Percentiles rank a stretch among this genome's conserved stretches.
phyloP scores from a whole-genome alignment of 2,888 invertebrate species.

The Dugesia japonica region DNA sequence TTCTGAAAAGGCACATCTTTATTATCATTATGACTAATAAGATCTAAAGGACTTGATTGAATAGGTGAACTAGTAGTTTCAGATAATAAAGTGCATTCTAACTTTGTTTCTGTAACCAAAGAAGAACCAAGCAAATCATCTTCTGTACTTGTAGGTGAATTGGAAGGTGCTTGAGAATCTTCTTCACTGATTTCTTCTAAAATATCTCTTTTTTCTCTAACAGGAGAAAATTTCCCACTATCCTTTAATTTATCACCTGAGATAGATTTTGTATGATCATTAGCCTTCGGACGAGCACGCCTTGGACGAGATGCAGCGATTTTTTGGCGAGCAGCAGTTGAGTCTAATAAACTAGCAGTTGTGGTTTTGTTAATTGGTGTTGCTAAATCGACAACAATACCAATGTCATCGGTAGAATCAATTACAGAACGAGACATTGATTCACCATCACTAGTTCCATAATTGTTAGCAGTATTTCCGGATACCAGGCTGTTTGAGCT shows the following conservation, averaged over 20 bases:
- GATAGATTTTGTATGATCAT: not conserved
- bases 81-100: not conserved
- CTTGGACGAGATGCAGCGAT: not conserved
- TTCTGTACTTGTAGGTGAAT: not conserved
- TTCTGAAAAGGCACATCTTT: not conserved
- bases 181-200: not conserved
- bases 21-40: not conserved
- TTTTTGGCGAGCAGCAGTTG: not conserved
- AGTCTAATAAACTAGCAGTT: not conserved
- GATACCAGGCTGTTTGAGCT: not conserved
- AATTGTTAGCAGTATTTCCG: not conserved
- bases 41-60: not conserved
- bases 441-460: not conserved
- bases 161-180: not conserved
- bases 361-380: not conserved
- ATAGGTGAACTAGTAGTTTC: not conserved
- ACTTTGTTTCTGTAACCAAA: not conserved
- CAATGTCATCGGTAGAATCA: slow-evolving; percentile 3
- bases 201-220: not conserved
- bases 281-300: not conserved
- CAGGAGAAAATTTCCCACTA: not conserved
- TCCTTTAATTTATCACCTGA: not conserved
- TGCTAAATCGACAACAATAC: not conserved
- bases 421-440: not conserved
- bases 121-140: not conserved